Conservation (phyloP, 92 coral and sea anemone genomes). For the Micromussa lordhowensis region DNA sequence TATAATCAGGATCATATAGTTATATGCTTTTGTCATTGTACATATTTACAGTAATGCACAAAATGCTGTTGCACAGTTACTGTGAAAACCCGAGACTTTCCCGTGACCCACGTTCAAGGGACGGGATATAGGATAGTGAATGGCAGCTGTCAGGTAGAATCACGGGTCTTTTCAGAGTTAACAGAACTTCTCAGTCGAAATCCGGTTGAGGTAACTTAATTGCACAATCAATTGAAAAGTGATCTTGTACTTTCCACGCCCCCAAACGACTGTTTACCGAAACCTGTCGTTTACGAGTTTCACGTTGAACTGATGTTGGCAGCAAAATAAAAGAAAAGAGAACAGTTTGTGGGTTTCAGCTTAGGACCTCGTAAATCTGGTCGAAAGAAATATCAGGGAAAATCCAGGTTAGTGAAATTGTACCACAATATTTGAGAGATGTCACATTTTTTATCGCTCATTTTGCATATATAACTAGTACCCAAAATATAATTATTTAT, state of each 20-base stretch:
- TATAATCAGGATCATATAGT: too few relatives aligned
- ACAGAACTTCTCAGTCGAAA: too few relatives aligned
- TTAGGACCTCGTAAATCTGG: not conserved
- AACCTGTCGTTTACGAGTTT: slow-evolving; percentile 20
- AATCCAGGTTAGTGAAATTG: not conserved
- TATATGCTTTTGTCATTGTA: too few relatives aligned
- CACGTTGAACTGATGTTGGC: not conserved
- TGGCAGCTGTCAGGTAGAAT: too few relatives aligned
- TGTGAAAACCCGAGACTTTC: too few relatives aligned
- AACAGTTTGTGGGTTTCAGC: not conserved
- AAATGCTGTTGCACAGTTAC: too few relatives aligned
- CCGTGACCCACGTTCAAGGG: too few relatives aligned
- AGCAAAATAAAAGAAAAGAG: not conserved
- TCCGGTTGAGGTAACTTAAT: too few relatives aligned
- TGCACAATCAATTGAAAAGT: not conserved
- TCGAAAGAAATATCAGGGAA: not conserved
- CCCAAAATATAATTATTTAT: not conserved
- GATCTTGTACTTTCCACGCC: slow-evolving; percentile 18
- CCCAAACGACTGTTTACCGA: slow-evolving; percentile 1
- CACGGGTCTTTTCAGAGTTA: too few relatives aligned
- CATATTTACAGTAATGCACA: too few relatives aligned
- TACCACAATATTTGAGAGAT: not conserved
- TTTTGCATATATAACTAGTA: not conserved
- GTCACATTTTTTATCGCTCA: not conserved
- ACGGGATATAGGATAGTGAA: too few relatives aligned